phyloP scores from a whole-genome alignment of 2,888 invertebrate genomes.

The Leucozona laternaria region DNA sequence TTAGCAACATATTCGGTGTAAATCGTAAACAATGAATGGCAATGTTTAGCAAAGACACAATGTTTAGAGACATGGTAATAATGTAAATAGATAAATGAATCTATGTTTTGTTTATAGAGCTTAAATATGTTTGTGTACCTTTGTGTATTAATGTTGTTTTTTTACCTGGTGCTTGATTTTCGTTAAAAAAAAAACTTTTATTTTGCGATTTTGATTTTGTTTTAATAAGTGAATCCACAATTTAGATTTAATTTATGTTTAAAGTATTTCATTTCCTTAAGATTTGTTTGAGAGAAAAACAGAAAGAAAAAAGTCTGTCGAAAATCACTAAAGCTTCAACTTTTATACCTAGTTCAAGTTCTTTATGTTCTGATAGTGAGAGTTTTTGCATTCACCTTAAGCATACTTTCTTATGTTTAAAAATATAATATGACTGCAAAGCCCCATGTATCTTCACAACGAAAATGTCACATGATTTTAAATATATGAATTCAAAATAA shows the following conservation, averaged over 20 bases:
- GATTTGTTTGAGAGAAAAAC: neutral
- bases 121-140: neutral
- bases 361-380: no score
- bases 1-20: constrained; percentile 52
- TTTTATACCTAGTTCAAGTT: no score
- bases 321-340: no score
- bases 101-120: neutral
- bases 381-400: no score
- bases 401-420: no score
- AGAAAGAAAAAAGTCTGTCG: no score
- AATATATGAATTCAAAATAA: no score
- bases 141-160: no score
- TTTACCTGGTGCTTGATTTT: neutral
- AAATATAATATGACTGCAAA: no score
- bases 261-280: neutral
- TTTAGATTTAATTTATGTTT: neutral
- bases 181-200: neutral
- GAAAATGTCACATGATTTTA: no score
- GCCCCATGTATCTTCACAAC: no score
- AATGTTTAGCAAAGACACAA: neutral
- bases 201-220: neutral
- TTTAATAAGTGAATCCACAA: neutral
- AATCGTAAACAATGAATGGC: constrained; percentile 27
- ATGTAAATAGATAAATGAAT: constrained; percentile 56
- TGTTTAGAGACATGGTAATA: constrained; percentile 35